Base-by-base conservation (phyloP, 1,140 invertebrate species). In the Heterodera carotae region DNA sequence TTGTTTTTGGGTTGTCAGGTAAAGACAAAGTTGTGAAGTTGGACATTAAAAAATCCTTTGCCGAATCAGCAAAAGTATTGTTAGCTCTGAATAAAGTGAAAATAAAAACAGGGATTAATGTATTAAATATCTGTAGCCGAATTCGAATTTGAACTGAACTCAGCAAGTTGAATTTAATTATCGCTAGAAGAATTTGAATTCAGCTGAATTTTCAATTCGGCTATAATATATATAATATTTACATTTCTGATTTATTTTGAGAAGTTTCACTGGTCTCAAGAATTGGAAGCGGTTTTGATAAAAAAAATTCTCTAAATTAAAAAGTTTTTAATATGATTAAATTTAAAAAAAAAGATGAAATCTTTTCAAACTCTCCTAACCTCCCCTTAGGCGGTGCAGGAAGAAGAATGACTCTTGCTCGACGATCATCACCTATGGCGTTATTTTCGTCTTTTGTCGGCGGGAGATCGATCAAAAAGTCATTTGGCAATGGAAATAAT, bases 401-500 rank as follows among this genome's bases (percentile, higher is more conserved):
- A 10, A 66, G 62, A 12, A 66, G 25, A 66, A 66, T 66, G 25
- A 66, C 33, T 1, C 62, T 25, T 18, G 15, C 33, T 27, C 60
- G 7, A 6, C 60, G n/a, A 8, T 62, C 18, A 7, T 31, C 29
- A 6, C 18, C n/a, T 31, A 7, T 6, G 29, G 8, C 62, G n/a
- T 66, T 66, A 22, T 62, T 66, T 34, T 10, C 62, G 29, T 66
- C 62, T 31, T 8, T 43, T 43, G 6, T 66, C 62, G 62, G 33
- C 29, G 62, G 25, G 29, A 15, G n/a, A 34, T 31, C 25, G 12
- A 66, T 22, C 62, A 66, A 6, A 29, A 66, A 66, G 2, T 66
- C 62, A 10, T 66, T 29, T 66, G 62, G 62, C 27, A 66, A 34
- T 34, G 62, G 62, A 27, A 66, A 66, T n/a, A 66, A 6, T 22